Base-by-base conservation (phyloP, 2,888 invertebrate species). In the Steinernema carpocapsae region DNA sequence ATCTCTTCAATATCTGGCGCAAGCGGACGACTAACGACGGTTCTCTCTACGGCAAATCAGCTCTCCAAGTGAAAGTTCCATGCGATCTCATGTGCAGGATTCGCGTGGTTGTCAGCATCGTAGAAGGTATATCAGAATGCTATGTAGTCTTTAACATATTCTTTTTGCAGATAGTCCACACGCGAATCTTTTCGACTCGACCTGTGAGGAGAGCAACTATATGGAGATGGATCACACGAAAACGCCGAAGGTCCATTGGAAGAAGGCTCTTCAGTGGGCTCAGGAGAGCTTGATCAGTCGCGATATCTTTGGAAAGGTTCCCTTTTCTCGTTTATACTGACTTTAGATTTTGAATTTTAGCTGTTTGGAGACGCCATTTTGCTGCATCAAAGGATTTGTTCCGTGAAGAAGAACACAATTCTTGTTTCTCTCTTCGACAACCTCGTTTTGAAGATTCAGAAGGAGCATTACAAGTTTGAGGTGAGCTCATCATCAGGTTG, bases 181-280 rank as follows among this genome's bases (percentile, higher is more conserved):
- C 32, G 14, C 24, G 22, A 56, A 59, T 24, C 64, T 71, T 19
- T 73, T 70, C 71, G 77, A 82, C 80, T 72, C 46, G 32, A 51
- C 43, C 14, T 22, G 70, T 45, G 19, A 71, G 22, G 43, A 42
- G 59, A 32, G 26, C 6, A 52, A 48, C 12, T 52, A 72, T 4
- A 37, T 73, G 73, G 43, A 73, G 42, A 72, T 43, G 46, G 48
- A 45, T 17, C 14, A 37, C 4, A 10, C 19, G 52, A 74, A 29
- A 29, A 17, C 71, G 45, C 46, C 45, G 74, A 71, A 42, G 24
- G 71, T 86, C 3, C 81, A 78, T 70, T 87, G 86, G 86, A 76
- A 80, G 59, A 76, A 83, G 29, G 81, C 86, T 0, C 70, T 86
- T 64, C 79, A 80, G 59, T 84, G 86, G 85, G 86, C 86, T 0